Base-by-base conservation (phyloP, 2,113 vertebrate species). In the Tringa solitaria region DNA sequence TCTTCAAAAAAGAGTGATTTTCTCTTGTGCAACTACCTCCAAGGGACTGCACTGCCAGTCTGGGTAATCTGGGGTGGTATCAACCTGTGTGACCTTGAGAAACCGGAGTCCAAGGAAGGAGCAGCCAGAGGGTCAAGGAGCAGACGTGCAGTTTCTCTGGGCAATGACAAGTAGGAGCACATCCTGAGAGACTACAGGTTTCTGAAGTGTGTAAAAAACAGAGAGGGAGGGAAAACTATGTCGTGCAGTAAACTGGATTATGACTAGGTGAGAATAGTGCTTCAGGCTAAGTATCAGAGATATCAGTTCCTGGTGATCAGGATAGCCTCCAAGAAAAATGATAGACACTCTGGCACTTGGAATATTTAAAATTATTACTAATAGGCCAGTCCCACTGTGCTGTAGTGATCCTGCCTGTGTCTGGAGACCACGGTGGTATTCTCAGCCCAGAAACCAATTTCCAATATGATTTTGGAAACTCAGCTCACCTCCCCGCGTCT, bases 371-470 rank as follows among this genome's bases (percentile, higher is more conserved):
- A 5, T 10, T 41, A 23, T 22, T 41, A 19, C 33, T 59, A 23
- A 63, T 0, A 2, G 68, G 45, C 32, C 28, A 54, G 12, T 15
- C 50, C 18, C 28, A 76, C 11, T 0, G 0, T 18, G 28, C 59
- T 86, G 67, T 22, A 56, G 17, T 1, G 3, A 51, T 63, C 35
- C 46, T 83, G 22, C n/a, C 48, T 39, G 74, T 68, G 87, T 12
- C 45, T 64, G 69, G 37, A 50, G 72, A 24, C 39, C 46, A 27
- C 3, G 1, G 56, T 8, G 50, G 5, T 39, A 14, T 79, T 85
- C 53, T 64, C 41, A 69, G 70, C 72, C 23, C 57, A 73, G 69
- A 77, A 64, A 35, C 26, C 37, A 15, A 92, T 81, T 75, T 65
- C 61, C 79, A 91, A 1, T 19, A 17, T 0, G 3, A 30, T 73